Conservation (phyloP, 1,140 invertebrate species). For the Plodia interpunctella region DNA sequence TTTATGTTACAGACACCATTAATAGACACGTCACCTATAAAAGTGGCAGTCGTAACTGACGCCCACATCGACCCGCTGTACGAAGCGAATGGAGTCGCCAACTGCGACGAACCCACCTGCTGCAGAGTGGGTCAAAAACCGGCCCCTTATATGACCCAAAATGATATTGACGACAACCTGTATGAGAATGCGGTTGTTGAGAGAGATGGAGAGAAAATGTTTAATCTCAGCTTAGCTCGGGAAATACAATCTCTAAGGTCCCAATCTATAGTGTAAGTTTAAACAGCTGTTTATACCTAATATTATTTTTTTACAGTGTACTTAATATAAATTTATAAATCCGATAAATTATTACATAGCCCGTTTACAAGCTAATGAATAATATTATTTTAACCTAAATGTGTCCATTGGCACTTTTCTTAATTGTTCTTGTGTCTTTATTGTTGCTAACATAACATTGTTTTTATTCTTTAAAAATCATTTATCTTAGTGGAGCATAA, state of each 20-base stretch:
- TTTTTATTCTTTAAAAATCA: too few relatives aligned
- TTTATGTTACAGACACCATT: slow-evolving; percentile 18
- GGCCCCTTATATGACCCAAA: slow-evolving; percentile 21
- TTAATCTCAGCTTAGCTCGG: slow-evolving; percentile 44
- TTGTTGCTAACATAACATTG: too few relatives aligned
- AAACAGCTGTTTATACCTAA: not conserved
- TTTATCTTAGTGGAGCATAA: too few relatives aligned
- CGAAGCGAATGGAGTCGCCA: slow-evolving; percentile 79
- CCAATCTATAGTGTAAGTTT: slow-evolving; percentile 18
- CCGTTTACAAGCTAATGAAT: too few relatives aligned
- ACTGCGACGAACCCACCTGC: slow-evolving; percentile 87
- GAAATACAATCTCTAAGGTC: slow-evolving; percentile 27
- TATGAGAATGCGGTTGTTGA: slow-evolving; percentile 31
- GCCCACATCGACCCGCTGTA: slow-evolving; percentile 90
- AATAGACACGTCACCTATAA: slow-evolving; percentile 31
- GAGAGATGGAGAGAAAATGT: slow-evolving; percentile 25
- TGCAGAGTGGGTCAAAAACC: slow-evolving; percentile 80
- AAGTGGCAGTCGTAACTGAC: slow-evolving; percentile 87
- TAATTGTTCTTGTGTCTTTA: too few relatives aligned
- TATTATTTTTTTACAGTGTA: too few relatives aligned
- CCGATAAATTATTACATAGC: too few relatives aligned
- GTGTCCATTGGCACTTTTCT: too few relatives aligned
- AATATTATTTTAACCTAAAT: too few relatives aligned
- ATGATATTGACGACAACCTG: slow-evolving; percentile 31
- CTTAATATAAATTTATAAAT: too few relatives aligned